Evolutionary conservation across 2,888 invertebrate genomes (phyloP).

Genomic region (Pachliopta kotzebuea): DNA sequence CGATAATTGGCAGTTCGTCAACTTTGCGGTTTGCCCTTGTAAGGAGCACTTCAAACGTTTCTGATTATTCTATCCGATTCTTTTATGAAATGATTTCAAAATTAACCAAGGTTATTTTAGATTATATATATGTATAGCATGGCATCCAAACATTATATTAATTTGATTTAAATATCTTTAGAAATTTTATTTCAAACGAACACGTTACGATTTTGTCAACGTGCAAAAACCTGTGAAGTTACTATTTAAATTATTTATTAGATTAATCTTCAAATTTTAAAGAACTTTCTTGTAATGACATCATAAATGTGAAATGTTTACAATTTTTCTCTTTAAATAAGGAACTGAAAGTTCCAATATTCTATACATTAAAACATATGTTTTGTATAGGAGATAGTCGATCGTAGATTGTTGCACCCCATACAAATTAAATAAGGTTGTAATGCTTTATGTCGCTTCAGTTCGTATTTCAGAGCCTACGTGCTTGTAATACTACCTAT

Average conservation of each 20-base stretch:
- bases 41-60: conserved; percentile 32
- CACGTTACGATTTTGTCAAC: too few relatives aligned
- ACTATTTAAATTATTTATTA: too few relatives aligned
- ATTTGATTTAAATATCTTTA: too few relatives aligned
- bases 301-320: too few relatives aligned
- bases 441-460: conserved; percentile 15
- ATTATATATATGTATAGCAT: not conserved
- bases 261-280: too few relatives aligned
- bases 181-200: too few relatives aligned
- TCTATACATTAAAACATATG: not conserved
- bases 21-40: conserved; percentile 58
- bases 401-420: conserved; percentile 5
- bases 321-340: not conserved
- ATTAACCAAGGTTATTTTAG: too few relatives aligned
- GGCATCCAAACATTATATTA: not conserved
- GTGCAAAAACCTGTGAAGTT: too few relatives aligned
- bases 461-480: conserved; percentile 49
- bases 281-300: too few relatives aligned
- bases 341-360: not conserved
- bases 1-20: conserved; percentile 71
- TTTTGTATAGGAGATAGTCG: not conserved
- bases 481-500: conserved; percentile 61
- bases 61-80: conserved; percentile 2
- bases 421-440: conserved; percentile 14
- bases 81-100: not conserved